Percentiles rank a stretch among this genome's conserved stretches.
Conservation (phyloP, 2,888 invertebrate species). For the Microctonus aethiopoides region DNA sequence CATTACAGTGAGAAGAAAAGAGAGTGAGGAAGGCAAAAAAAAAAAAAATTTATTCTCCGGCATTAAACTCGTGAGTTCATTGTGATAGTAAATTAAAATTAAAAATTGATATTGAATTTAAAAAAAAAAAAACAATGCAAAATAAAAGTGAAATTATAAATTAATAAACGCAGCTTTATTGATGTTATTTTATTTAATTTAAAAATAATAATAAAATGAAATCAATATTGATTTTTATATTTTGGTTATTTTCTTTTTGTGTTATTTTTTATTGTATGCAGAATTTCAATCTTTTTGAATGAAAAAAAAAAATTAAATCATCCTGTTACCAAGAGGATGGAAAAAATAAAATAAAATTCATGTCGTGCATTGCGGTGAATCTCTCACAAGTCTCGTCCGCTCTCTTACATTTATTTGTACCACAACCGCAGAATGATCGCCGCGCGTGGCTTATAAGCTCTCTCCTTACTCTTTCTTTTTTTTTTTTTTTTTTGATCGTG, state of each 20-base stretch:
- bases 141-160: too few relatives aligned
- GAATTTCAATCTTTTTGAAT: not conserved
- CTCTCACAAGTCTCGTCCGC: not conserved
- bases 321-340: not conserved
- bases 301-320: not conserved
- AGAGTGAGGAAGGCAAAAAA: not conserved
- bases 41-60: not conserved
- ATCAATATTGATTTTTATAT: not conserved
- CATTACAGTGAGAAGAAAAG: conserved; percentile 4
- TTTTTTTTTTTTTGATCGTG: not conserved
- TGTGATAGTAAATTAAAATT: not conserved
- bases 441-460: conserved; percentile 15
- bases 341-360: too few relatives aligned
- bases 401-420: not conserved
- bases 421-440: conserved; percentile 10
- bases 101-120: too few relatives aligned
- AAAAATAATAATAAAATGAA: not conserved
- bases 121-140: too few relatives aligned
- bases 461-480: not conserved
- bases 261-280: not conserved
- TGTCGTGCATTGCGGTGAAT: conserved; percentile 14
- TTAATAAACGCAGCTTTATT: too few relatives aligned
- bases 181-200: not conserved
- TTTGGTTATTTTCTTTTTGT: not conserved
- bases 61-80: not conserved